These are phyloP conservation scores for Coracias cyanogaster DNA, from an alignment of 2,797 vertebrate genomes.

Conservation along the genomic window DNA sequence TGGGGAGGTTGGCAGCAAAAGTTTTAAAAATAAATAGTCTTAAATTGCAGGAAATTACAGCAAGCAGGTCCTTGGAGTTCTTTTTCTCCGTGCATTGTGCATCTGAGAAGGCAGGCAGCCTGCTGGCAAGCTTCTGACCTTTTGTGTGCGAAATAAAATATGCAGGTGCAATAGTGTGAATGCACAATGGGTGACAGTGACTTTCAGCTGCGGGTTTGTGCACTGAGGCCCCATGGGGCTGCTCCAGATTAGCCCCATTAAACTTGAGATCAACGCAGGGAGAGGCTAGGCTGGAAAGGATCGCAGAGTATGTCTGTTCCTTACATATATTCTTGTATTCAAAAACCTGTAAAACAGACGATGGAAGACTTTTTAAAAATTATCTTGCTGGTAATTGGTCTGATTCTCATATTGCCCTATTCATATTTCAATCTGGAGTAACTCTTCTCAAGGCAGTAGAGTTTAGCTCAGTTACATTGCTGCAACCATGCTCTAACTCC, in stretches of 20 bases:
- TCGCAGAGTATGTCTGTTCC: neutral
- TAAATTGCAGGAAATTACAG: constrained; percentile 69
- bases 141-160: constrained; percentile 26
- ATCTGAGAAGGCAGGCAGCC: constrained; percentile 35
- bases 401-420: neutral
- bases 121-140: constrained; percentile 52
- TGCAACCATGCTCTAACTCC: rapidly evolving
- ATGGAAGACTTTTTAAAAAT: neutral
- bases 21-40: constrained; percentile 73
- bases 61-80: constrained; percentile 31
- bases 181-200: neutral
- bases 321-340: neutral
- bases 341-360: neutral
- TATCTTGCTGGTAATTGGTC: neutral
- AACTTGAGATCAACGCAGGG: neutral
- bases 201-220: neutral
- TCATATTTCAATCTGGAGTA: neutral
- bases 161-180: constrained; percentile 35
- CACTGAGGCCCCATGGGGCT: neutral
- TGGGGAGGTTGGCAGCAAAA: constrained; percentile 49
- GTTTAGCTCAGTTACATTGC: neutral
- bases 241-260: neutral
- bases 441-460: neutral
- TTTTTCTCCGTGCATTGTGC: neutral
- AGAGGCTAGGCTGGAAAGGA: neutral